Percentiles rank a stretch among this genome's conserved stretches.
phyloP scores from a whole-genome alignment of 2,888 invertebrate species.

The Artemia sinica region DNA sequence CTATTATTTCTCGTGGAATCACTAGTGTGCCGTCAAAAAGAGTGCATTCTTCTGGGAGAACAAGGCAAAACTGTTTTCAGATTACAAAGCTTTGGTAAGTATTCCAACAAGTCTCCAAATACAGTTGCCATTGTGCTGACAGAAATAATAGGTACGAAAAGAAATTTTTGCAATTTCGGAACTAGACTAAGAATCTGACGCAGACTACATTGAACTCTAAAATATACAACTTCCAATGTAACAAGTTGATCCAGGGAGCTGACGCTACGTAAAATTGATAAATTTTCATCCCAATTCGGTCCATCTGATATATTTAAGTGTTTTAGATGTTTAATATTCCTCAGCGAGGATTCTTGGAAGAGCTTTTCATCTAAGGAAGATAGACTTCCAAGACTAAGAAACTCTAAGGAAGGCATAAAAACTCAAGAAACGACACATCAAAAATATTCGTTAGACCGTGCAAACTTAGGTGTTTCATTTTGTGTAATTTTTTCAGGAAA shows the following conservation, averaged over 20 bases:
- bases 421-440: neutral
- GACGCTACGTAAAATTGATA: neutral
- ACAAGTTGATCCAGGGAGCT: neutral
- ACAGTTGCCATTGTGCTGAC: neutral
- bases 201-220: neutral
- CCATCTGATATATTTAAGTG: neutral
- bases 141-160: neutral
- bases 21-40: slow-evolving; percentile 5
- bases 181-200: slow-evolving; percentile 4
- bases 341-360: neutral
- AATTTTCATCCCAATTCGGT: slow-evolving; percentile 3
- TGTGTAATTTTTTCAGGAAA: neutral
- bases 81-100: neutral
- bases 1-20: neutral
- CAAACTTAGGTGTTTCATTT: neutral
- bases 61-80: neutral
- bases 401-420: neutral
- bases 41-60: slow-evolving; percentile 5
- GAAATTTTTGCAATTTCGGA: neutral
- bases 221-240: neutral
- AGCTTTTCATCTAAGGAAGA: neutral
- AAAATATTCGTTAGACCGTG: neutral
- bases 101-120: slow-evolving; percentile 4
- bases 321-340: neutral
- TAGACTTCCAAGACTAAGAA: neutral